These are phyloP conservation scores for Actias luna DNA, from an alignment of 2,888 invertebrate genomes.

Conservation along the genomic window DNA sequence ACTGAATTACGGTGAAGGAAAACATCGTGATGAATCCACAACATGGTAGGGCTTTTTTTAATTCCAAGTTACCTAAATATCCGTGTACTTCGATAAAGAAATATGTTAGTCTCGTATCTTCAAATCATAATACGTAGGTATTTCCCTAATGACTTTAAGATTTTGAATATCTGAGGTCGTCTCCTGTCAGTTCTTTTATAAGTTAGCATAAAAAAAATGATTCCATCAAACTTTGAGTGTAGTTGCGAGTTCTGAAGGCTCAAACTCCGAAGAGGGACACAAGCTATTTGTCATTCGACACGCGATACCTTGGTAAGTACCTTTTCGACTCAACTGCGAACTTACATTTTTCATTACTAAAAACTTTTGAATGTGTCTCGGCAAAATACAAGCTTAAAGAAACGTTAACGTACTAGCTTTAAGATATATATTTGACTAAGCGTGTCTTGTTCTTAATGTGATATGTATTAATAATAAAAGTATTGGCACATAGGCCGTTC, in stretches of 20 bases:
- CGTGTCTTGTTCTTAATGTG: background rate
- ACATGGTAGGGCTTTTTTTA: no score
- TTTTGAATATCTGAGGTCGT: background rate
- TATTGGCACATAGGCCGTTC: conserved; percentile 16
- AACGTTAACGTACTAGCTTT: background rate
- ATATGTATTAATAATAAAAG: conserved; percentile 6
- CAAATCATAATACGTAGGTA: no score
- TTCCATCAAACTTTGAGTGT: conserved; percentile 38
- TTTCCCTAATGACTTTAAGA: no score
- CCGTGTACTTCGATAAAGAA: no score
- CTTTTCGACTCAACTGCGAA: conserved; percentile 50
- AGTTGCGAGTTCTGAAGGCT: conserved; percentile 42
- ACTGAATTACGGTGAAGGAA: no score
- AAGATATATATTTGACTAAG: background rate
- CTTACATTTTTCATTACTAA: conserved; percentile 68
- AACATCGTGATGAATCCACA: no score
- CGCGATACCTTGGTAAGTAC: conserved; percentile 64
- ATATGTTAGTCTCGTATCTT: no score
- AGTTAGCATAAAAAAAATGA: conserved; percentile 28
- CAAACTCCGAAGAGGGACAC: conserved; percentile 42
- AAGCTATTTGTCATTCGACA: conserved; percentile 70
- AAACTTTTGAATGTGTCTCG: conserved; percentile 43
- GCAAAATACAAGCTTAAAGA: background rate
- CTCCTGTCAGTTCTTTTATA: background rate
- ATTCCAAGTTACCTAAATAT: no score